A percentile compares a stretch with the other conserved stretches of the same genome.
These are phyloP conservation scores for Rhinogobius similis DNA, from an alignment of 2,113 vertebrate genomes.

Conservation along the genomic window DNA sequence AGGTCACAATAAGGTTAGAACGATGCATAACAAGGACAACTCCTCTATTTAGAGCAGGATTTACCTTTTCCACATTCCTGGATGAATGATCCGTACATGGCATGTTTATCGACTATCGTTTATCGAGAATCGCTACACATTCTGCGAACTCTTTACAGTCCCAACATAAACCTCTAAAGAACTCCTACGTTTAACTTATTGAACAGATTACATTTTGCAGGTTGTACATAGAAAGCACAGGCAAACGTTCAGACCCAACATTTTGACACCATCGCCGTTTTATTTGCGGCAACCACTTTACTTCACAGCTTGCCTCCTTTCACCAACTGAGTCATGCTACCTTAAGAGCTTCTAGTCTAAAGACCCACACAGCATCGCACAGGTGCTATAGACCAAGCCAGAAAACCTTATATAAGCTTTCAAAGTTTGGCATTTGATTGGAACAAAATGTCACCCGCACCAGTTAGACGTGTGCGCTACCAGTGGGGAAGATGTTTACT, in stretches of 20 bases:
- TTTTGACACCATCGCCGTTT: not conserved
- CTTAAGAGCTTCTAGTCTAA: not conserved
- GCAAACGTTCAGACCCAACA: not conserved
- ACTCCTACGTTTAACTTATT: no score
- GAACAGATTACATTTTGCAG: not conserved
- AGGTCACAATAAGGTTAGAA: no score
- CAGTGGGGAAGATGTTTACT: slow-evolving; percentile 37
- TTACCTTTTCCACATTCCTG: no score
- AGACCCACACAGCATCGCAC: not conserved
- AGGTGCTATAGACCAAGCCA: not conserved
- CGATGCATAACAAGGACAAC: no score
- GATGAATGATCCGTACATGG: no score
- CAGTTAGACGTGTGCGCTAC: slow-evolving; percentile 22
- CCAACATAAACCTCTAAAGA: no score
- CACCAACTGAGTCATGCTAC: not conserved
- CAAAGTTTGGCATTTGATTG: not conserved
- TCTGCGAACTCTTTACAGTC: no score
- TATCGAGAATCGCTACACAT: no score
- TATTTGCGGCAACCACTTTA: not conserved
- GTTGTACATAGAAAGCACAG: not conserved
- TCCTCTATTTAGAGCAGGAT: no score
- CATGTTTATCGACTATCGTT: no score
- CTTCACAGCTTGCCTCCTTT: not conserved
- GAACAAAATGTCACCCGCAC: not conserved
- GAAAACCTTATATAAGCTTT: not conserved